A percentile compares a stretch with the other conserved stretches of the same genome.
phyloP scores from a whole-genome alignment of 2,113 vertebrate species.

The Leptocoma aspasia region DNA sequence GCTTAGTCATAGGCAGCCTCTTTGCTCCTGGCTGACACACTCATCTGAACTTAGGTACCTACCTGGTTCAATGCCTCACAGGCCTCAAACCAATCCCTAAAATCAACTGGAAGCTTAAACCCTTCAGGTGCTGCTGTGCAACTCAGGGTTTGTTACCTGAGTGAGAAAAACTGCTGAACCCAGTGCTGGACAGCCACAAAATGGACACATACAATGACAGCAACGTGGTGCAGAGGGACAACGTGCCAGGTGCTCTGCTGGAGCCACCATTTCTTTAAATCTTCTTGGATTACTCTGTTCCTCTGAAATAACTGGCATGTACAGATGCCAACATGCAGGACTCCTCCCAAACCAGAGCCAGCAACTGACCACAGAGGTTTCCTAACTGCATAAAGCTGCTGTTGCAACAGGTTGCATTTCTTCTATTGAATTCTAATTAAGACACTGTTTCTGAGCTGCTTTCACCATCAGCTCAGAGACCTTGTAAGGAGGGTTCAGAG shows the following conservation, averaged over 20 bases:
- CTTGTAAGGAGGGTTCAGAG: not conserved
- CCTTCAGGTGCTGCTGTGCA: not conserved
- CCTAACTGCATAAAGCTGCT: not conserved
- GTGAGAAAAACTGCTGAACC: not conserved
- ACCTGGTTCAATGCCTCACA: not conserved
- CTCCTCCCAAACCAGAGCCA: not conserved
- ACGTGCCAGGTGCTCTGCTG: not conserved
- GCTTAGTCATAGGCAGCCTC: not conserved
- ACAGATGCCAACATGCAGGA: not conserved
- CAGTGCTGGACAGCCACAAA: not conserved
- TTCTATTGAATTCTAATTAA: not conserved
- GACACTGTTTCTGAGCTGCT: not conserved
- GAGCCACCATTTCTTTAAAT: not conserved
- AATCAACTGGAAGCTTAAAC: not conserved
- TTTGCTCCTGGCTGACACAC: not conserved
- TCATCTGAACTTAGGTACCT: not conserved
- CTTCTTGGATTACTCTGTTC: not conserved
- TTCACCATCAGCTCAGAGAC: not conserved
- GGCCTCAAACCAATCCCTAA: not conserved
- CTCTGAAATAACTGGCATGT: not conserved
- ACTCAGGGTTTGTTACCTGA: not conserved
- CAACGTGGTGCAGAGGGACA: not conserved
- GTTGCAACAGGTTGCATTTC: not conserved
- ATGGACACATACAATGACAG: rapidly evolving
- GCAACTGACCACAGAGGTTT: not conserved